Base-by-base conservation (phyloP, 2,113 vertebrate genomes). In the Ctenomys sociabilis region DNA sequence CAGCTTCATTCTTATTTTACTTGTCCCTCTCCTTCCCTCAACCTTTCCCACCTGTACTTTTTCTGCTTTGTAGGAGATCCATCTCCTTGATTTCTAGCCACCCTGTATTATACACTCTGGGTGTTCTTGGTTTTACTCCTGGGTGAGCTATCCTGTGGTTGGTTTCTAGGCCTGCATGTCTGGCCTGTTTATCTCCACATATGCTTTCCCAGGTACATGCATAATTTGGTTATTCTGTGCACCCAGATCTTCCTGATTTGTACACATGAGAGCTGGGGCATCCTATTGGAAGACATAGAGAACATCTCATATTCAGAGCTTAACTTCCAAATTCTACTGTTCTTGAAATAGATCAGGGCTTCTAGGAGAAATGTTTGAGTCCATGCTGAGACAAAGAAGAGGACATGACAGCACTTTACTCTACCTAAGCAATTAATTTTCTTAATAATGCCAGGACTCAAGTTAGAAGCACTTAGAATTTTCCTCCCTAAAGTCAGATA, bases 31-130 rank as follows among this genome's bases (percentile, higher is more conserved):
- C 40, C 37, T 73, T 10, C 11, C 9, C n/a, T 72, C n/a, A 72
- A 5, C 11, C 4, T 28, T 26, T 28, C 28, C 12, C 40, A 1
- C 12, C 40, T 45, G 40, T 12, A 13, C 24, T 24, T 0, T 2
- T 45, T 45, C 73, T 40, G 37, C 73, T 45, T 24, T 28, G 4
- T 37, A 43, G 24, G 22, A 43, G 10, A 40, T 37, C 7, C 21
- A 26, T 43, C 72, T 43, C 19, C n/a, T 43, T 43, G 22, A 45
- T 26, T 45, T 4, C 26, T 28, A 1, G 28, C 73, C 26, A 77
- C 2, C 40, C 26, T 77, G 7, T 3, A 8, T 77, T 77, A 30
- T 16, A 21, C 24, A 28, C 24, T 45, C 26, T 77, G 24, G 30
- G 7, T 14, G 24, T 75, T 24, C 37, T 12, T 73, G 43, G 22